phyloP scores from a whole-genome alignment of 2,113 vertebrate genomes.

The Lasiurus borealis region DNA sequence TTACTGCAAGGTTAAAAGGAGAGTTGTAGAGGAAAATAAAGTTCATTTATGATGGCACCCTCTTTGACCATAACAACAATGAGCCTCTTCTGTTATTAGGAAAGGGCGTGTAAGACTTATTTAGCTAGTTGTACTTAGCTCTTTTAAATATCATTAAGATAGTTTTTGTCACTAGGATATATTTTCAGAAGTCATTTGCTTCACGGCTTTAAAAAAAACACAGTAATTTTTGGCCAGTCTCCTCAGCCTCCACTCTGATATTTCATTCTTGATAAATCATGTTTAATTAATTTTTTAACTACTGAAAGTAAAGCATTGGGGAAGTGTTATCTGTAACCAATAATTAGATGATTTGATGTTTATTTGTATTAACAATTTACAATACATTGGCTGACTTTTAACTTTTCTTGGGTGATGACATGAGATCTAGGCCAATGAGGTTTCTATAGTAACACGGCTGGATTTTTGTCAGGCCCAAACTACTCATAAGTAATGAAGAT shows the following conservation, averaged over 20 bases:
- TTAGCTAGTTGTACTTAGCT: constrained; percentile 50
- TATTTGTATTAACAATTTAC: constrained; percentile 78
- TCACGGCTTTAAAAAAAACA: constrained; percentile 37
- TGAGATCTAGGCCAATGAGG: constrained; percentile 74
- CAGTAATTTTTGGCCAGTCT: constrained; percentile 47
- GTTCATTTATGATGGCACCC: background rate
- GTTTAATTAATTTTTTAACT: constrained; percentile 68
- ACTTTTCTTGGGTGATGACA: constrained; percentile 76
- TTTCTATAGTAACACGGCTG: constrained; percentile 85
- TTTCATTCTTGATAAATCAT: constrained; percentile 72
- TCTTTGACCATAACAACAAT: constrained; percentile 27
- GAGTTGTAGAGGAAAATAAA: background rate
- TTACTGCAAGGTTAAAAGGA: constrained; percentile 12
- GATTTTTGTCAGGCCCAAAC: constrained; percentile 72
- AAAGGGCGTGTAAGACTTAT: background rate
- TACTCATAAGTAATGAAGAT: constrained; percentile 56
- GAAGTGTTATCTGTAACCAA: constrained; percentile 79
- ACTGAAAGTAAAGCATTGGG: constrained; percentile 60
- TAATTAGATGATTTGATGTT: constrained; percentile 87
- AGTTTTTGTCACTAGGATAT: constrained; percentile 70
- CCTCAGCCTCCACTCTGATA: constrained; percentile 41
- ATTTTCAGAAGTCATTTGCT: constrained; percentile 76
- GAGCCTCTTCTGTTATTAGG: background rate
- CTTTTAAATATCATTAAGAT: constrained; percentile 50
- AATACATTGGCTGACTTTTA: constrained; percentile 75